Evolutionary conservation across 2,797 vertebrate genomes (phyloP).

Genomic region (Falco peregrinus): DNA sequence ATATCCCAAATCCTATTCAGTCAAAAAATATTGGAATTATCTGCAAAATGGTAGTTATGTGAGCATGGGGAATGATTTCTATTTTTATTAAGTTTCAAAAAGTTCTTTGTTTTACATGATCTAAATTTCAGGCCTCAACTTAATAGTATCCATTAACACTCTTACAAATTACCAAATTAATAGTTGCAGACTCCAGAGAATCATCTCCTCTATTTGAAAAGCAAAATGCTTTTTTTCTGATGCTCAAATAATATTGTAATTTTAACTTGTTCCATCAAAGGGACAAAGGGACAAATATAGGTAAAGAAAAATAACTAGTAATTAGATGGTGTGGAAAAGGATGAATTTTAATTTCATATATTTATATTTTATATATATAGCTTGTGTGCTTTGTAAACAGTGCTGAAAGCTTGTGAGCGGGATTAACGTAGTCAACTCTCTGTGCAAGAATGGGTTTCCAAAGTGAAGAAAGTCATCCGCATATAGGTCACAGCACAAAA

Average conservation of each 20-base stretch:
- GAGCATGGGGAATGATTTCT: background rate
- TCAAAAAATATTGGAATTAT: background rate
- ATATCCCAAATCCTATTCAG: background rate
- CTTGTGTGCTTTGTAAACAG: background rate
- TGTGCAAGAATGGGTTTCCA: background rate
- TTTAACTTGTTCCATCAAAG: background rate
- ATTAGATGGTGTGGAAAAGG: background rate
- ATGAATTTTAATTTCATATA: background rate
- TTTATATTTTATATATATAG: conserved; percentile 5
- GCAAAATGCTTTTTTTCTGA: background rate
- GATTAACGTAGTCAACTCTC: background rate
- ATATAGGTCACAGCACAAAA: background rate
- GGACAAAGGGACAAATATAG: background rate
- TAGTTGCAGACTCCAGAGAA: background rate
- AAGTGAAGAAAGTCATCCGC: background rate
- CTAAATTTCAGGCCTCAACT: background rate
- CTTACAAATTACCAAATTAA: background rate
- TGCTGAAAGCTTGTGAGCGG: background rate
- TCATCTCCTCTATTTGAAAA: background rate
- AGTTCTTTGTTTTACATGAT: background rate
- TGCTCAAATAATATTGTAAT: background rate
- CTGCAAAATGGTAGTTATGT: background rate
- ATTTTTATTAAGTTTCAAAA: background rate
- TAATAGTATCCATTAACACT: background rate
- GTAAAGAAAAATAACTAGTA: background rate